Base-by-base conservation (phyloP, 1,140 invertebrate genomes). In the Leguminivora glycinivorella region DNA sequence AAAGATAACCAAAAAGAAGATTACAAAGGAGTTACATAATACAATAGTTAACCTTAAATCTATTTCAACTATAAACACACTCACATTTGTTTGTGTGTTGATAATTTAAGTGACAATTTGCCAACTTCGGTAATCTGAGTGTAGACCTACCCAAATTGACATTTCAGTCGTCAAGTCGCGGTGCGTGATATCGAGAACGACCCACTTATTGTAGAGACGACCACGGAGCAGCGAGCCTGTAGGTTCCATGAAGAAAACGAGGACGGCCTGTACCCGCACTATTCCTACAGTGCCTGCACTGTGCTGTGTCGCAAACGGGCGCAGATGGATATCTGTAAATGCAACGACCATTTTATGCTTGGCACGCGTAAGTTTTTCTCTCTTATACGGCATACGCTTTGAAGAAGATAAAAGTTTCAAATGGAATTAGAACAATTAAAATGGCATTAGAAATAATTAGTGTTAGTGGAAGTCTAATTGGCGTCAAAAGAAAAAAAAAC, bases 251-350 rank as follows among this genome's bases (percentile, higher is more conserved):
- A 93, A 31, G 95, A 95, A 84, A 94, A 94, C 70, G 85, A 92
- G 56, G 85, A 93, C 26, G 90, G 94, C 14, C 92, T 94, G 1
- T 94, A 95, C 82, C 90, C 89, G 0, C 92, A 92, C 69, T 95
- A 95, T 75, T 95, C 94, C 40, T 95, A 95, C 77, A 95, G 94
- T 73, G 94, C 94, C 0, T 95, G 95, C 75, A 93, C 93, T 0
- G 93, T 95, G 1, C 92, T 93, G 34, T 95, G 95, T 66, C 87
- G 95, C 19, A 94, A 94, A 77, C 83, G 90, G 69, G 92, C 93
- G 0, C 94, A 95, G 77, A 75, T 93, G 22, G 77, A 91, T 9
- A 70, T 91, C 0, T 95, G 95, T 76, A 92, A 93, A 63, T 95
- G 95, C 81, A 94, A 93, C 31, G 94, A 95, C 68, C 94, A 95